Base-by-base conservation (phyloP, 2,797 vertebrate genomes). In the Pantherophis vulpinus region DNA sequence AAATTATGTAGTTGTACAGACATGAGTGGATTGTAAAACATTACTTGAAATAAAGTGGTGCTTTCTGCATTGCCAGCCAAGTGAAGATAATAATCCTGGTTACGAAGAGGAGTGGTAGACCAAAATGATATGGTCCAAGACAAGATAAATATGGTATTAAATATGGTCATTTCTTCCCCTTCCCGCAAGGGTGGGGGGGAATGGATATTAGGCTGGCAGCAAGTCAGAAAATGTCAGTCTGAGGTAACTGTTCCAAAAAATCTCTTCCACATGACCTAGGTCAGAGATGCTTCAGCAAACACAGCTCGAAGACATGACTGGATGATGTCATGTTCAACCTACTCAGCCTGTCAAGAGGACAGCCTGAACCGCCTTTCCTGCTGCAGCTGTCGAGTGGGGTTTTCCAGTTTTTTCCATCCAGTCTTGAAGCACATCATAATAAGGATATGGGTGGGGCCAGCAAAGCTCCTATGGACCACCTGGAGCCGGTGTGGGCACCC, bases 151-250 rank as follows among this genome's bases (percentile, higher is more conserved):
- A 37, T 37, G 37, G 37, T 90, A 55, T 70, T 54, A 20, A n/a
- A 32, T 37, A 55, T 32, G 23, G 59, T n/a, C 42, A 58, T 51
- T 89, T 51, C 2, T 27, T 63, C 13, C 42, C 4, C 8, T 27
- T 29, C 23, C 14, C 13, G 1, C 10, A 42, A 3, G 8, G 18
- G 14, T 37, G 3, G 0, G 13, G 0, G 3, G 9, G 10, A 47
- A 25, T 37, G 37, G 9, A 47, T 23, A 83, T 42, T 47, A 5
- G 74, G 74, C 37, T 23, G 74, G 20, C 74, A 42, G 37, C 74
- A 23, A 47, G 74, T 83, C 74, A 83, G 74, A 47, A 83, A 83
- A 83, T 47, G 74, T 11, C 37, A 83, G 8, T 23, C 37, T 79
- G 74, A 79, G 74, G 74, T 47, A 47, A 18, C 4, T 25, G 37